Percentiles rank a stretch among this genome's conserved stretches.
These are phyloP conservation scores for Labeo catla DNA, from an alignment of 2,113 vertebrate genomes.

Conservation along the genomic window DNA sequence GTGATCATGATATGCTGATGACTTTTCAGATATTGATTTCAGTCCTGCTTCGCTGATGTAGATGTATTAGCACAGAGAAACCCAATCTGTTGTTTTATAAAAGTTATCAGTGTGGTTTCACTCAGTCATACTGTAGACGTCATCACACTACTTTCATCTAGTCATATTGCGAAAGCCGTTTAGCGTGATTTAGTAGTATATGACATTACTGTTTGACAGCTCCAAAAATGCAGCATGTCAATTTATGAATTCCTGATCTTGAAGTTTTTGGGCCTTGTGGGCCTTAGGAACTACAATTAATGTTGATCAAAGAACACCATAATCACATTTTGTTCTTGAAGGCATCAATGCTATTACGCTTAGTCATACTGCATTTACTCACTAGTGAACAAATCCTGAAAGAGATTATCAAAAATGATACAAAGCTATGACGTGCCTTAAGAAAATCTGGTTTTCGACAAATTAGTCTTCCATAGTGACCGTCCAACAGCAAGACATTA, in stretches of 20 bases:
- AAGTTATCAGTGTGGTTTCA: not conserved
- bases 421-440: not conserved
- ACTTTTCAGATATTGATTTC: not conserved
- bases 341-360: not conserved
- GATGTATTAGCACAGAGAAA: not conserved
- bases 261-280: not conserved
- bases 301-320: not conserved
- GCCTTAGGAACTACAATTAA: not conserved
- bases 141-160: not conserved
- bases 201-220: not conserved
- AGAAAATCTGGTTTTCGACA: not conserved
- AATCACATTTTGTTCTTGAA: not conserved
- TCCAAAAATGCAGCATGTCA: not conserved
- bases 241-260: not conserved
- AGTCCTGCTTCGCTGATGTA: not conserved
- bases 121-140: not conserved
- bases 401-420: not conserved
- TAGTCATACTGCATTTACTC: not conserved
- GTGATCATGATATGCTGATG: slow-evolving; percentile 7
- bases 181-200: not conserved
- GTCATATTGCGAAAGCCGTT: not conserved
- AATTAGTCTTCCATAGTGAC: not conserved
- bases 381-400: not conserved
- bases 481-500: not conserved
- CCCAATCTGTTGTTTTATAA: not conserved